These are phyloP conservation scores for Meles meles DNA, from an alignment of 2,113 vertebrate species.

Conservation along the genomic window DNA sequence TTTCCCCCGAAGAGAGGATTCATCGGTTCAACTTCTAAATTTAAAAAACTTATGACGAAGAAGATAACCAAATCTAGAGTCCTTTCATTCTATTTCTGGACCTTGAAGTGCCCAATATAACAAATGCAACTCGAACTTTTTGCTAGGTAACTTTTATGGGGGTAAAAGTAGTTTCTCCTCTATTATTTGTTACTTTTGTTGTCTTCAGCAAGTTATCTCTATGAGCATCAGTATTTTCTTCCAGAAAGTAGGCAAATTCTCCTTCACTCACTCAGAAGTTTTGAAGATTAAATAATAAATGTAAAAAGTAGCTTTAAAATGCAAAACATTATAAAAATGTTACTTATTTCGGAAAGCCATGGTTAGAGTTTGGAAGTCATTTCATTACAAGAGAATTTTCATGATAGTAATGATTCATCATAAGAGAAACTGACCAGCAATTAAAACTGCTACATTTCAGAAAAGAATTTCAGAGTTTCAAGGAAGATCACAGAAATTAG, in stretches of 20 bases:
- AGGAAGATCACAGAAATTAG: not conserved
- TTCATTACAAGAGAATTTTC: constrained; percentile 25
- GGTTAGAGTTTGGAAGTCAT: not conserved
- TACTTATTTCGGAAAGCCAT: not conserved
- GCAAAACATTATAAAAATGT: not conserved
- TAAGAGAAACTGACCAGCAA: not conserved
- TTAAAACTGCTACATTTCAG: not conserved
- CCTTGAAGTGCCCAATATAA: not conserved
- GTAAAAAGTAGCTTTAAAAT: not conserved
- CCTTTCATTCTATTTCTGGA: not conserved
- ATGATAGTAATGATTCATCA: not conserved
- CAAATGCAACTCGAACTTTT: not conserved
- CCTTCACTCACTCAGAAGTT: not conserved
- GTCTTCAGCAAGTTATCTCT: not conserved
- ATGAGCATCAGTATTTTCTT: not conserved
- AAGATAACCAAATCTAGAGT: not conserved
- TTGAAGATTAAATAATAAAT: not conserved
- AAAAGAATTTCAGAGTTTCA: constrained; percentile 1
- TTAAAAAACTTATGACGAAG: not conserved
- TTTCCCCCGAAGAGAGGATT: not conserved
- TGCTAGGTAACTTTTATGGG: not conserved
- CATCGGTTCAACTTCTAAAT: not conserved
- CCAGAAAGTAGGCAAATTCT: not conserved
- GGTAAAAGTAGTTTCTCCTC: not conserved
- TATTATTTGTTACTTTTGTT: not conserved